Conservation (phyloP, 2,797 vertebrate genomes). For the Hypotaenidia okinawae region DNA sequence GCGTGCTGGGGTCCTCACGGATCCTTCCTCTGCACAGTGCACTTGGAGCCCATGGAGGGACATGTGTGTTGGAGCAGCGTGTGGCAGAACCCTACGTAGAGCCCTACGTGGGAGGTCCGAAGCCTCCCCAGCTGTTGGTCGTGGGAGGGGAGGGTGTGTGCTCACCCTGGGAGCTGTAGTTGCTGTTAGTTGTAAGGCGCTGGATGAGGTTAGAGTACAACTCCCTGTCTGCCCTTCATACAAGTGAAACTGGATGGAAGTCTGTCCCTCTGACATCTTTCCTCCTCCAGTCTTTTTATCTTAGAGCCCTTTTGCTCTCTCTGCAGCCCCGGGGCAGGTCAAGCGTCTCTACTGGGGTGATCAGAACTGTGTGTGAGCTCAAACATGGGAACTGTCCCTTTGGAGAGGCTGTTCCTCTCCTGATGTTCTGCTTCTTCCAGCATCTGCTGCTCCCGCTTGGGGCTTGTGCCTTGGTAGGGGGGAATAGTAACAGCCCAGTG, state of each 20-base stretch:
- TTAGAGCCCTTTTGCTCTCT: not conserved
- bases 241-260: not conserved
- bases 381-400: not conserved
- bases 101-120: accelerated
- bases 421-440: not conserved
- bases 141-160: not conserved
- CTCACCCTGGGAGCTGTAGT: not conserved
- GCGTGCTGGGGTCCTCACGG: not conserved
- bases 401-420: not conserved
- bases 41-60: not conserved
- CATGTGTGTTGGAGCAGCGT: accelerated
- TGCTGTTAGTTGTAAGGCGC: not conserved
- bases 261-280: not conserved
- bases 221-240: not conserved
- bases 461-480: not conserved
- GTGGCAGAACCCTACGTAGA: accelerated
- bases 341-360: not conserved
- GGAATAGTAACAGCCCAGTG: not conserved
- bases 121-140: not conserved
- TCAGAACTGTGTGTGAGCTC: not conserved
- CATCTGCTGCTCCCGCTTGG: not conserved
- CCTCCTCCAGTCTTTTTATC: not conserved
- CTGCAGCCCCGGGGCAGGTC: not conserved
- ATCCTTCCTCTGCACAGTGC: no score
- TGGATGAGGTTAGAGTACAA: accelerated